phyloP scores from a whole-genome alignment of 1,140 invertebrate species.

The Bombus turneri region DNA sequence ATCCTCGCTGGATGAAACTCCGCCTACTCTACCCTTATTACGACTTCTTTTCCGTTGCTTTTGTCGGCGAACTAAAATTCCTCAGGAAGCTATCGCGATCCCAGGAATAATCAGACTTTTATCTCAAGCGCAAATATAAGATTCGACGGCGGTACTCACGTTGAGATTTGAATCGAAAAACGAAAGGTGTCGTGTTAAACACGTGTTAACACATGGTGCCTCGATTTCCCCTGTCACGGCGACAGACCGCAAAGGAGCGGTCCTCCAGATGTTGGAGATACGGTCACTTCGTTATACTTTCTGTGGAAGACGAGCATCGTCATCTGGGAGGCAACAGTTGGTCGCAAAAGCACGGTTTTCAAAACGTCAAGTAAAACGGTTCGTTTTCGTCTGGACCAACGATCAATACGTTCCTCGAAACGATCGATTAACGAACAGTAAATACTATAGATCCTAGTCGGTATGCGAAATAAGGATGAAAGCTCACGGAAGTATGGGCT shows the following conservation, averaged over 20 bases:
- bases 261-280: constrained; percentile 46
- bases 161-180: no score
- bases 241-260: background rate
- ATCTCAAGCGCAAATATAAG: no score
- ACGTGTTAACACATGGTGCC: background rate
- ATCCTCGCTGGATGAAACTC: constrained; percentile 48
- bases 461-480: no score
- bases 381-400: background rate
- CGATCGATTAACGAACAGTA: no score
- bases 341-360: background rate
- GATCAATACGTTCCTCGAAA: no score
- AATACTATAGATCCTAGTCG: no score
- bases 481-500: no score
- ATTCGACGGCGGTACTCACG: no score
- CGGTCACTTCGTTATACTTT: constrained; percentile 15
- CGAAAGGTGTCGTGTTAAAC: no score
- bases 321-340: constrained; percentile 34
- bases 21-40: constrained; percentile 66
- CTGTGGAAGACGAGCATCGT: constrained; percentile 13
- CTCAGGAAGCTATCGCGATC: background rate
- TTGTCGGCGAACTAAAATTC: constrained; percentile 49
- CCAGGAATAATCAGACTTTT: background rate
- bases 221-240: background rate
- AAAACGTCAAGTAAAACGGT: no score
- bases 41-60: constrained; percentile 50